phyloP scores from a whole-genome alignment of 1,140 invertebrate genomes.

The Drosophila miranda region DNA sequence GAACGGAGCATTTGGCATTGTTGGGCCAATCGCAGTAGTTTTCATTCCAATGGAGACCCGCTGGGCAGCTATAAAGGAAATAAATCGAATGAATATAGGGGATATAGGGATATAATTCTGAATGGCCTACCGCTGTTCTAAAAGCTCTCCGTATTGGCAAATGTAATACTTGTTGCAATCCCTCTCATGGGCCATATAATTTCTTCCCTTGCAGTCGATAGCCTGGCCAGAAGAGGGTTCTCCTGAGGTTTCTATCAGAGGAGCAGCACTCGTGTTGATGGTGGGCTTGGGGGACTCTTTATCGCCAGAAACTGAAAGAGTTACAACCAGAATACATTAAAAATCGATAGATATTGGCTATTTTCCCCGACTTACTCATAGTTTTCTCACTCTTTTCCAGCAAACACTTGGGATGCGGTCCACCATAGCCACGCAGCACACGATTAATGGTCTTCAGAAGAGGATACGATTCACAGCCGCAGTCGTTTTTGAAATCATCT shows the following conservation, averaged over 20 bases:
- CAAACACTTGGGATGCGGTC: conserved; percentile 64
- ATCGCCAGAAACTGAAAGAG: conserved; percentile 37
- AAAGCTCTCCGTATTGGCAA: conserved; percentile 88
- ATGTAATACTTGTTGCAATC: conserved; percentile 92
- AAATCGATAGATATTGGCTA: background rate
- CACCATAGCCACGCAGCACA: conserved; percentile 86
- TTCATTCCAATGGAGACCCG: conserved; percentile 89
- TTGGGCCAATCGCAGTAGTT: conserved; percentile 91
- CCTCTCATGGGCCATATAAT: conserved; percentile 85
- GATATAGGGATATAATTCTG: background rate
- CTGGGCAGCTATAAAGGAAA: conserved; percentile 84
- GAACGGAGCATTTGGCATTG: conserved; percentile 85
- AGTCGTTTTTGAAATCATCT: conserved; percentile 89
- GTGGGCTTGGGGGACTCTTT: conserved; percentile 42
- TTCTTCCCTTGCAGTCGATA: conserved; percentile 84
- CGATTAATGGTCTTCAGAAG: conserved; percentile 90
- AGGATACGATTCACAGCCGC: conserved; percentile 91
- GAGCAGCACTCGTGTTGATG: conserved; percentile 29
- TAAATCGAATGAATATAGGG: background rate
- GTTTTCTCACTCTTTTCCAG: conserved; percentile 64
- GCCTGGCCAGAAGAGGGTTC: conserved; percentile 55
- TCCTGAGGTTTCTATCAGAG: conserved; percentile 16
- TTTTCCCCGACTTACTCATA: conserved; percentile 54
- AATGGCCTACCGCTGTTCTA: conserved; percentile 83
- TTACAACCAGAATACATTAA: background rate